Evolutionary conservation across 2,113 vertebrate species (phyloP).

Genomic region (Numenius arquata): DNA sequence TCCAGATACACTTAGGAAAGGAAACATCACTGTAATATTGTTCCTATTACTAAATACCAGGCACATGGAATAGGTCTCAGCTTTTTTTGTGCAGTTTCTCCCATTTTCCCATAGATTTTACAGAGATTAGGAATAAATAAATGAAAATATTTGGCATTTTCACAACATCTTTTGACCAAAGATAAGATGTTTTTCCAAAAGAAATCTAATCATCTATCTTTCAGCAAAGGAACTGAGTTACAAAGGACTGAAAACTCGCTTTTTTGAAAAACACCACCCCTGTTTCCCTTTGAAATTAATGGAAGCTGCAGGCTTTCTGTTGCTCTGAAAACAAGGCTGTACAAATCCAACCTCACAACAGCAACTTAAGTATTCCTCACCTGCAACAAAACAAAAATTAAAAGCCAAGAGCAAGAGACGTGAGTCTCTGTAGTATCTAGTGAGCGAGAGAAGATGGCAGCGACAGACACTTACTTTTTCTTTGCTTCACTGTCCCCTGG

Average conservation of each 20-base stretch:
- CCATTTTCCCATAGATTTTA: background rate
- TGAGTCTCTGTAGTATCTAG: background rate
- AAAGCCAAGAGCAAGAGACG: background rate
- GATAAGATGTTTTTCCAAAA: background rate
- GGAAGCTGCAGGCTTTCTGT: background rate
- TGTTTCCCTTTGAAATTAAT: background rate
- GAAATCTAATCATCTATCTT: background rate
- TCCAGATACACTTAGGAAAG: background rate
- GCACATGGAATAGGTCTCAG: background rate
- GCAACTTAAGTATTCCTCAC: background rate
- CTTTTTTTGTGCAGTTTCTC: background rate
- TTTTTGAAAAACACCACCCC: background rate
- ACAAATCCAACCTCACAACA: background rate
- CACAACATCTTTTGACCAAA: background rate
- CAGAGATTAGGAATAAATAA: background rate
- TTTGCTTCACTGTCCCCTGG: constrained; percentile 81
- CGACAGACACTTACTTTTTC: constrained; percentile 78
- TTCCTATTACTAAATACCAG: background rate
- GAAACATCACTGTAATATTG: background rate
- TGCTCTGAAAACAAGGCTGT: background rate
- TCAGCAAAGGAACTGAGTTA: background rate
- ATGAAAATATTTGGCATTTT: background rate
- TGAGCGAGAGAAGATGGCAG: background rate
- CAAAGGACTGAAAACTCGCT: background rate
- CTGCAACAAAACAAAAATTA: background rate